Evolutionary conservation across 2,113 vertebrate species (phyloP).

Genomic region (Diadophis punctatus): DNA sequence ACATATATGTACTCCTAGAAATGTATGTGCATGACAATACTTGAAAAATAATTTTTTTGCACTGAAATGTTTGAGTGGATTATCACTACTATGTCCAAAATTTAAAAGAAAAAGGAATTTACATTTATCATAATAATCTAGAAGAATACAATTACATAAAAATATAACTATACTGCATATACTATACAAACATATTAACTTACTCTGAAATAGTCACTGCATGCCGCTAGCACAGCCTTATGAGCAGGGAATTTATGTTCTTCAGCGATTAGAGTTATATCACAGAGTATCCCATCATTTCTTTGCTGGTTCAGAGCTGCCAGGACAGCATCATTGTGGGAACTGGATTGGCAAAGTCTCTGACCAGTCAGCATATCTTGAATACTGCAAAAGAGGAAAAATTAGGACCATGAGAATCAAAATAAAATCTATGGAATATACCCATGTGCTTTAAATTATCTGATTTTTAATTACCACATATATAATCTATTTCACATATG

Average conservation of each 20-base stretch:
- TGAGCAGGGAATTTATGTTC: slow-evolving; percentile 96
- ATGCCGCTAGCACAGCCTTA: slow-evolving; percentile 93
- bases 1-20: not conserved
- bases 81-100: not conserved
- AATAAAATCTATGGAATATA: not conserved
- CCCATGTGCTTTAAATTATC: not conserved
- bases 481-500: not conserved
- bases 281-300: slow-evolving; percentile 91
- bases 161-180: not conserved
- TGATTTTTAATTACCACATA: not conserved
- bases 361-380: slow-evolving; percentile 96
- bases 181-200: slow-evolving; percentile 53
- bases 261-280: slow-evolving; percentile 91
- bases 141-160: not conserved
- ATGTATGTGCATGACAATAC: not conserved
- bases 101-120: not conserved
- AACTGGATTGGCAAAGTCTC: slow-evolving; percentile 93
- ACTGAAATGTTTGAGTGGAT: not conserved
- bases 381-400: slow-evolving; percentile 62
- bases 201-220: slow-evolving; percentile 97
- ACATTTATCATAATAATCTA: not conserved
- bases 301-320: slow-evolving; percentile 95
- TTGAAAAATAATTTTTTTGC: not conserved
- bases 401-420: slow-evolving; percentile 1
- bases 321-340: slow-evolving; percentile 89